Evolutionary conservation across 1,140 invertebrate species (phyloP).

Genomic region (Stegodyphus mimosarum): DNA sequence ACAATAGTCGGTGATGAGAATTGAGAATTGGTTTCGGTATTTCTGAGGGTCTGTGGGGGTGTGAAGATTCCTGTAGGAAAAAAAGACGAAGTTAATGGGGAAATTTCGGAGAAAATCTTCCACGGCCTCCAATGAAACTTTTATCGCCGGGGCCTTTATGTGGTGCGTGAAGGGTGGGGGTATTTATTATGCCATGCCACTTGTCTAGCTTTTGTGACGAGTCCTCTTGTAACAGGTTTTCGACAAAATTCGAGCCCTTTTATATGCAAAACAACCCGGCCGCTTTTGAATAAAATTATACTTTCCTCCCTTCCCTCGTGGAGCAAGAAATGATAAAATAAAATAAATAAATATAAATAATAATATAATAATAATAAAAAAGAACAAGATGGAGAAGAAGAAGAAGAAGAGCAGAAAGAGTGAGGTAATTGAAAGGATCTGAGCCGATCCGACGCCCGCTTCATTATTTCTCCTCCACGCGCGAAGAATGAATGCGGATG

Average conservation of each 20-base stretch:
- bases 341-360: neutral
- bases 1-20: constrained; percentile 50
- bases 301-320: neutral
- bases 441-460: neutral
- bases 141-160: constrained; percentile 43
- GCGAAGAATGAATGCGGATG: constrained; percentile 9
- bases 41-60: constrained; percentile 3
- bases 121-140: constrained; percentile 43
- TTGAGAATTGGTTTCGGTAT: constrained; percentile 50
- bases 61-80: constrained; percentile 3
- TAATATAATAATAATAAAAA: constrained; percentile 28
- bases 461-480: constrained; percentile 39
- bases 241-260: constrained; percentile 34
- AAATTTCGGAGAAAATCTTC: constrained; percentile 54
- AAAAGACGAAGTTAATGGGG: constrained; percentile 42
- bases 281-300: constrained; percentile 52
- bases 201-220: constrained; percentile 41
- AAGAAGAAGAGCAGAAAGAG: neutral
- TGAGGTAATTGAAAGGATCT: constrained; percentile 50
- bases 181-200: constrained; percentile 51
- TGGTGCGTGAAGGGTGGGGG: neutral
- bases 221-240: constrained; percentile 52
- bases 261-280: constrained; percentile 41
- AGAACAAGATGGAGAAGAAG: neutral
- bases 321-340: neutral